Percentiles rank a stretch among this genome's conserved stretches.
phyloP scores from a whole-genome alignment of 2,888 invertebrate species.

The Anthoptus insignis region DNA sequence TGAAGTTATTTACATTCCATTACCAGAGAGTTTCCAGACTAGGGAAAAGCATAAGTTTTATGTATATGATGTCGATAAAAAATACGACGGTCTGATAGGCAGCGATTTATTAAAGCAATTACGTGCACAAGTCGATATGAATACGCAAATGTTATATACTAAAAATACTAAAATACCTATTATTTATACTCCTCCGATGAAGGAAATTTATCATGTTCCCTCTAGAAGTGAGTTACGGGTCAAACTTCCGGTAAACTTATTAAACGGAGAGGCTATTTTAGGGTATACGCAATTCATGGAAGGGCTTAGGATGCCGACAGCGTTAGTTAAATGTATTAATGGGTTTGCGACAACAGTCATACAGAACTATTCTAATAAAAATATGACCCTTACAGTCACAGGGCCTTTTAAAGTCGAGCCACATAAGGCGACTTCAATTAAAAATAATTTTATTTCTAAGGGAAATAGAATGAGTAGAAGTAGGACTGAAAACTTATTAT shows the following conservation, averaged over 20 bases:
- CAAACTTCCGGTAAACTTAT: background rate
- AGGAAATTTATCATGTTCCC: background rate
- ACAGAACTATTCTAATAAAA: background rate
- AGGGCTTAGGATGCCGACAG: conserved; percentile 2
- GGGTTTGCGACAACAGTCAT: background rate
- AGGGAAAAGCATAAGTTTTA: conserved; percentile 42
- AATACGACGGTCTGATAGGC: conserved; percentile 45
- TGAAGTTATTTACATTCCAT: background rate
- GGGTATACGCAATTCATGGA: background rate
- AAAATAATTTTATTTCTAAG: background rate
- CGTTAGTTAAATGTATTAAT: background rate
- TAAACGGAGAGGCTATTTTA: background rate
- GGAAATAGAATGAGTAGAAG: too few species aligned
- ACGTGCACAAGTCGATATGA: conserved; percentile 19
- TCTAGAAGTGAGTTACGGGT: background rate
- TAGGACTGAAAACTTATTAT: conserved; percentile 17
- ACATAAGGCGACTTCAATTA: too few species aligned
- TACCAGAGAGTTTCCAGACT: background rate
- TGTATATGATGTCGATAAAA: conserved; percentile 40
- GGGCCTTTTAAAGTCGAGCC: background rate
- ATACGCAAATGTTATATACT: background rate
- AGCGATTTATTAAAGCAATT: conserved; percentile 41
- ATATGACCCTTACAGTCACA: background rate
- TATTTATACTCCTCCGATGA: background rate
- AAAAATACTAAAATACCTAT: conserved; percentile 2